A percentile compares a stretch with the other conserved stretches of the same genome.
These are phyloP conservation scores for Helleia helle DNA, from an alignment of 2,888 invertebrate species.

Conservation along the genomic window DNA sequence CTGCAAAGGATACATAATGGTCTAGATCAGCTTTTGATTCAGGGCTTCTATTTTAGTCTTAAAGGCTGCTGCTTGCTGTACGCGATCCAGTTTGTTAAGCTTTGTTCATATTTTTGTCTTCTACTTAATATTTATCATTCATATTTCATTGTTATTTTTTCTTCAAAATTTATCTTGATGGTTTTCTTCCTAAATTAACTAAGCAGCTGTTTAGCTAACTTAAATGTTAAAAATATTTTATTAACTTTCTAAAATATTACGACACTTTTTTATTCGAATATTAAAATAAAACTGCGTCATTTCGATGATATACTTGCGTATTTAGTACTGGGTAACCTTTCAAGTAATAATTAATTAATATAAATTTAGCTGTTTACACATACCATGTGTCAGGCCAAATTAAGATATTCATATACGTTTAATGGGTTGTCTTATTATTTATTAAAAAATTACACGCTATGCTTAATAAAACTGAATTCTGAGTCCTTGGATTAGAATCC, in stretches of 20 bases:
- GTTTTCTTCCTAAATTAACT: no score
- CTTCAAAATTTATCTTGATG: no score
- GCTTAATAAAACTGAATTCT: not conserved
- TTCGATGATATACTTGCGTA: not conserved
- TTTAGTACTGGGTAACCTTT: conserved; percentile 1
- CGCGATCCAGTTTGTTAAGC: not conserved
- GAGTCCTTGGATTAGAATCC: not conserved
- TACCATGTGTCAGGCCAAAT: conserved; percentile 3
- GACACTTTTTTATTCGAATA: no score
- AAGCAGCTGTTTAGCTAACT: no score
- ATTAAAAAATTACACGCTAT: not conserved
- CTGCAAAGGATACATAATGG: conserved; percentile 28
- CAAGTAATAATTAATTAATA: conserved; percentile 2
- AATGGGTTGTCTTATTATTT: not conserved
- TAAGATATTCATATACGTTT: conserved; percentile 4
- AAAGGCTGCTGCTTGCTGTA: conserved; percentile 4
- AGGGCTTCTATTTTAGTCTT: conserved; percentile 32
- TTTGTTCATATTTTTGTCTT: not conserved
- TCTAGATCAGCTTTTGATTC: conserved; percentile 31
- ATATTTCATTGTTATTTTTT: no score
- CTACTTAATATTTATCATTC: no score
- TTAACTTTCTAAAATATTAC: no score
- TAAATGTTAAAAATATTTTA: no score
- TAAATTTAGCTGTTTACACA: not conserved
- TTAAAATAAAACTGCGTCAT: not conserved